These are phyloP conservation scores for Perizoma affinitatum DNA, from an alignment of 2,888 invertebrate species.

Conservation along the genomic window DNA sequence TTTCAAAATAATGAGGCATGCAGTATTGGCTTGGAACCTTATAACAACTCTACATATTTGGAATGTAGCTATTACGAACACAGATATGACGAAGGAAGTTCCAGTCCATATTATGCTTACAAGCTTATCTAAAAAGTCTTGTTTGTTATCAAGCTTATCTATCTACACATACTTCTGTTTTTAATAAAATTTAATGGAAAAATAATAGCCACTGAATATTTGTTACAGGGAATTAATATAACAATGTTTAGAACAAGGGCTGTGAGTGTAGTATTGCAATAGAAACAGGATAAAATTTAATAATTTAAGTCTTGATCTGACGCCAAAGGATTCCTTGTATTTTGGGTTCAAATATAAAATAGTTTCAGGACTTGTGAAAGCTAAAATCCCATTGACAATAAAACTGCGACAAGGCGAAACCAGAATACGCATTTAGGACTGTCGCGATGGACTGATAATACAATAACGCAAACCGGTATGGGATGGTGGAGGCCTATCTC, in stretches of 20 bases:
- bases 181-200: not conserved
- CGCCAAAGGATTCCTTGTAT: not conserved
- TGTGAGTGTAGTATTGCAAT: not conserved
- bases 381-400: not conserved
- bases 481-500: no score
- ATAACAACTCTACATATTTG: constrained; percentile 12
- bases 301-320: not conserved
- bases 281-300: not conserved
- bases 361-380: not conserved
- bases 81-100: constrained; percentile 34
- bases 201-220: not conserved
- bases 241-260: not conserved
- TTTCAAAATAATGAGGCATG: no score
- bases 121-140: constrained; percentile 25
- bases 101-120: constrained; percentile 16
- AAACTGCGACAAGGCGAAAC: no score
- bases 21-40: no score
- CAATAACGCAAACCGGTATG: no score
- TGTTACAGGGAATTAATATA: not conserved
- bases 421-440: no score
- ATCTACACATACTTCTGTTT: not conserved
- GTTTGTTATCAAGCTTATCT: constrained; percentile 12
- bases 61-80: constrained; percentile 36
- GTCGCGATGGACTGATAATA: no score
- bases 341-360: not conserved